Conservation (phyloP, 2,113 vertebrate species). For the Chloebia gouldiae region DNA sequence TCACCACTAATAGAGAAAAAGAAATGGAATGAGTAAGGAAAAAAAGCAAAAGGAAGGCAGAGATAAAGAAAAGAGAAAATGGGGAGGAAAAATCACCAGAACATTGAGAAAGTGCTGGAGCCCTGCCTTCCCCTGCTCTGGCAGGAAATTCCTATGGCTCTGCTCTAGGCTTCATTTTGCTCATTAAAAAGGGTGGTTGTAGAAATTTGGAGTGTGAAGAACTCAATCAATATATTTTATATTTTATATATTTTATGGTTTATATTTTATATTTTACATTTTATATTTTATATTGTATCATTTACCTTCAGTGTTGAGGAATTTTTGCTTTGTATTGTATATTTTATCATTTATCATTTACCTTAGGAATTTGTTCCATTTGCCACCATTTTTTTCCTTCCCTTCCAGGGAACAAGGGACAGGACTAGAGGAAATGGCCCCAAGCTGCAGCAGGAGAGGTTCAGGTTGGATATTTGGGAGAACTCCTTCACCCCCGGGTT, state of each 20-base stretch:
- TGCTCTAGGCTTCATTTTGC: background rate
- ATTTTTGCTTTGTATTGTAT: background rate
- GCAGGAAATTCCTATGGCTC: background rate
- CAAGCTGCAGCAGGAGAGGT: background rate
- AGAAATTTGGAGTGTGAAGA: background rate
- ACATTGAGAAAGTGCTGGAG: background rate
- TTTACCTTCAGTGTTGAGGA: too few species aligned
- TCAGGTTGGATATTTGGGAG: background rate
- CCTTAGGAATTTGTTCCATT: background rate
- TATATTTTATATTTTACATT: too few species aligned
- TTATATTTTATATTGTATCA: too few species aligned
- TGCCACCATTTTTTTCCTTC: background rate
- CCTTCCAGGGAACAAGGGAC: background rate
- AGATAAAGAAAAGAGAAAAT: background rate
- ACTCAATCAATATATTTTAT: background rate
- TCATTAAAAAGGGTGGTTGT: background rate
- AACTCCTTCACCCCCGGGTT: background rate
- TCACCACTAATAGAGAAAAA: background rate
- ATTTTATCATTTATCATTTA: too few species aligned
- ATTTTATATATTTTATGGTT: background rate
- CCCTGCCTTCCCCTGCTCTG: background rate
- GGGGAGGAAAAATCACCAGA: accelerated
- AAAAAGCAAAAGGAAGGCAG: background rate
- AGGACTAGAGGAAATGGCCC: background rate
- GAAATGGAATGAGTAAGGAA: background rate